A percentile compares a stretch with the other conserved stretches of the same genome.
These are phyloP conservation scores for Microcebus tavaratra DNA, from an alignment of 2,113 vertebrate genomes.

Conservation along the genomic window DNA sequence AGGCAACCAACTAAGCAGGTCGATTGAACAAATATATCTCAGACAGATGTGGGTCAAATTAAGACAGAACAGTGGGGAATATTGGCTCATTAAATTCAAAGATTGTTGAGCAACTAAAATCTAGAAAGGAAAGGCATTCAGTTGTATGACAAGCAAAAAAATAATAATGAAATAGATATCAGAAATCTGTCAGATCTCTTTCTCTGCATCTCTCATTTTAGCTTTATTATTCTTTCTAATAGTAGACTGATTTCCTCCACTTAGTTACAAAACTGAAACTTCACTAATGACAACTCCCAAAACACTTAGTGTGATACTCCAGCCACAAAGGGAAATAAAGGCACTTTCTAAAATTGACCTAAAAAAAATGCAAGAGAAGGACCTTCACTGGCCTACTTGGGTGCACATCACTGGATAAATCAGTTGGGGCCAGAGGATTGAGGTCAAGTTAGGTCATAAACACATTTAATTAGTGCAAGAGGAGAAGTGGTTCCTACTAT, in stretches of 20 bases:
- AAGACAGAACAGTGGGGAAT: neutral
- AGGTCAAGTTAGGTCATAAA: neutral
- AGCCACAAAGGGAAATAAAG: neutral
- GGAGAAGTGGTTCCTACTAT: too few relatives aligned
- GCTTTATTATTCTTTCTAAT: neutral
- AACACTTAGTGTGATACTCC: rapidly evolving
- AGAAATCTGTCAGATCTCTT: neutral
- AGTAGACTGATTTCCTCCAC: neutral
- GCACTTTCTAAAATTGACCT: neutral
- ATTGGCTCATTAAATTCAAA: neutral
- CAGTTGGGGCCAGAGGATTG: neutral
- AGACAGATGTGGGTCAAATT: neutral
- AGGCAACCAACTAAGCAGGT: neutral
- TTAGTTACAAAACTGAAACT: neutral
- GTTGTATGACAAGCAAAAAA: neutral
- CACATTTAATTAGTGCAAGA: neutral
- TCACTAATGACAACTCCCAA: neutral
- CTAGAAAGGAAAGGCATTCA: neutral
- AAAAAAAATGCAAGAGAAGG: neutral
- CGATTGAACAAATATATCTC: neutral
- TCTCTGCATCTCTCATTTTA: neutral
- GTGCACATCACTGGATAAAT: neutral
- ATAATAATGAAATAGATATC: neutral
- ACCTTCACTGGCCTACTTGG: neutral
- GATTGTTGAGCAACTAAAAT: neutral